Evolutionary conservation across 2,888 invertebrate species (phyloP), one percentile per base, ranked within the genome.

Genomic region (Galeruca laticollis): DNA sequence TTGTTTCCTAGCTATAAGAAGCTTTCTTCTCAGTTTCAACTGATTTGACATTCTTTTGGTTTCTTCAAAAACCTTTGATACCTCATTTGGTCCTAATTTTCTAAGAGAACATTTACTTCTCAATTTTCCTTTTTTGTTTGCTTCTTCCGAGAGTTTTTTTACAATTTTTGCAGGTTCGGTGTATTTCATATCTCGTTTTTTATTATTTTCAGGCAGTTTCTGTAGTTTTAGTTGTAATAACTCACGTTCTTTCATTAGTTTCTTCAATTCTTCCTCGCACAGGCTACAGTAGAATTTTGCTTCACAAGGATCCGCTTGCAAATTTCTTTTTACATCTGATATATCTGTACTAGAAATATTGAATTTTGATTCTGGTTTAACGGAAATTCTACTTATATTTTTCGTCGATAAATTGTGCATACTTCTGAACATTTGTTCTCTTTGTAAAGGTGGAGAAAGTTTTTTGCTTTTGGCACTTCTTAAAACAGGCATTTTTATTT

Each of bases 51-150:
- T 37, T 59, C 71, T 74, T 35, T 71, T 69, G 3, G 69, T 67
- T 11, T 71, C 67, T 5, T 70, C 69, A 49, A 72, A 72, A 2
- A 74, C 64, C 21, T 67, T 72, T 47, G 61, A 70, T n/a, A 74
- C 69, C 11, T 72, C 72, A 33, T 26, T 60, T 0, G 70, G 62
- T 11, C 51, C 64, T 15, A 74, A 54, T 20, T 33, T 51, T 3
- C 15, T 70, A 9, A 49, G 20, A 18, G 21, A 40, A 21, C 8
- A 35, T 10, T 60, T 70, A 20, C 68, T 10, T 37, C 11, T 33
- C 1, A 37, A 2, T 54, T 10, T 59, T 20, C 35, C 52, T 52
- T 61, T 57, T 59, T 73, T 69, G 40, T 71, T 62, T 0, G 69
- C 64, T 20, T 69, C 73, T 21, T 72, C 70, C 67, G 68, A 65